These are phyloP conservation scores for Mystacornis crossleyi DNA, from an alignment of 2,113 vertebrate species.

Conservation along the genomic window DNA sequence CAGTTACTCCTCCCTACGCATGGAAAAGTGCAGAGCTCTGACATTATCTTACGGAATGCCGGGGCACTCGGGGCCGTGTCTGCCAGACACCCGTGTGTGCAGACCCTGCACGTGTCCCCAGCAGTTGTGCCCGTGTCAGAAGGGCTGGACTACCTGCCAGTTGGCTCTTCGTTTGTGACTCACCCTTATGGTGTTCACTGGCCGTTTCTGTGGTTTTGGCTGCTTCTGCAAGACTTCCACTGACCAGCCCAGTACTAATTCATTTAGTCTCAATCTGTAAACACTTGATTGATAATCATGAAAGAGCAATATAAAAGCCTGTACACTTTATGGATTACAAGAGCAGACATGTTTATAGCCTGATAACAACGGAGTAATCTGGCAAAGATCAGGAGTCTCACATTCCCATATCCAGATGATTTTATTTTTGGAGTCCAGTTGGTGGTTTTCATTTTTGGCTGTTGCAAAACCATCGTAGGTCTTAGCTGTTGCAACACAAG, in stretches of 20 bases:
- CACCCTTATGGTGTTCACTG: not conserved
- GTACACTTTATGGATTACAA: not conserved
- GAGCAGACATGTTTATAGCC: slow-evolving; percentile 59
- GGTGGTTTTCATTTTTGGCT: slow-evolving; percentile 59
- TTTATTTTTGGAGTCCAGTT: slow-evolving; percentile 64
- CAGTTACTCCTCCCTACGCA: not conserved
- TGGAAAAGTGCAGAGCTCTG: not conserved
- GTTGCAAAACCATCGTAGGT: slow-evolving; percentile 52
- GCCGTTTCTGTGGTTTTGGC: slow-evolving; percentile 59
- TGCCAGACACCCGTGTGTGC: not conserved
- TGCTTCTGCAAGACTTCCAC: not conserved
- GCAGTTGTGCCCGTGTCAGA: not conserved
- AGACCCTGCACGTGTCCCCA: not conserved
- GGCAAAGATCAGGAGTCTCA: slow-evolving; percentile 33
- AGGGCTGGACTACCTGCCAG: not conserved
- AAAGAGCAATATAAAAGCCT: not conserved
- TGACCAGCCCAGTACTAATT: slow-evolving; percentile 13
- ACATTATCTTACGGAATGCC: not conserved
- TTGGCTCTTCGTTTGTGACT: not conserved
- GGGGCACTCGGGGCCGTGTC: fast-evolving
- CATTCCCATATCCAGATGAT: slow-evolving; percentile 53
- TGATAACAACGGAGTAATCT: slow-evolving; percentile 49
- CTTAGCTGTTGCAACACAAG: slow-evolving; percentile 48
- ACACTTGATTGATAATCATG: slow-evolving; percentile 12
- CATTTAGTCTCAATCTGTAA: slow-evolving; percentile 15